A percentile compares a stretch with the other conserved stretches of the same genome.
These are phyloP conservation scores for Petrosia ficiformis DNA, from an alignment of 37 sponge, comb jelly and placozoan species.

Conservation along the genomic window DNA sequence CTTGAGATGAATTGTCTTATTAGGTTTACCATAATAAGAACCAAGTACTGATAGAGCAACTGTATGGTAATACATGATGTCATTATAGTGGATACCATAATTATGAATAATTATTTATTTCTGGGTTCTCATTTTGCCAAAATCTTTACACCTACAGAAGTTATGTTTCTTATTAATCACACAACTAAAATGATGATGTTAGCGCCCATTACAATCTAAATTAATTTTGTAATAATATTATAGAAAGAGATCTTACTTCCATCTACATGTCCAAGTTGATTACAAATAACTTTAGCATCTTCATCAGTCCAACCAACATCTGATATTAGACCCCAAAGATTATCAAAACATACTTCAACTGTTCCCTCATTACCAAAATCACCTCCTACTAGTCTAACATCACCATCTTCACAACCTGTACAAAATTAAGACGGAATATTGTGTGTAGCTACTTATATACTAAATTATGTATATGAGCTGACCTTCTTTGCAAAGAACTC, in stretches of 20 bases:
- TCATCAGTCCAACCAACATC: slow-evolving; percentile 40
- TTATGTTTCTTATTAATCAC: too few species aligned
- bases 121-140: too few species aligned
- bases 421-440: too few species aligned
- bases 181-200: too few species aligned
- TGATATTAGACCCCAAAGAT: slow-evolving; percentile 30
- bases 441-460: background rate
- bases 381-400: slow-evolving; percentile 28
- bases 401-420: slow-evolving; percentile 10
- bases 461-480: background rate
- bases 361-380: slow-evolving; percentile 4
- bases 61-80: too few species aligned
- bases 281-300: slow-evolving; percentile 45
- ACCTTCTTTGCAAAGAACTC: slow-evolving; percentile 2
- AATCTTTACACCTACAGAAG: too few species aligned
- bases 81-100: too few species aligned
- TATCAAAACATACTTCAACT: slow-evolving; percentile 45
- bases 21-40: background rate
- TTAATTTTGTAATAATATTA: too few species aligned
- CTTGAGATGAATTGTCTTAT: background rate
- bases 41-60: background rate
- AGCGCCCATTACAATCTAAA: too few species aligned
- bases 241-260: too few species aligned
- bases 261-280: slow-evolving; percentile 36
- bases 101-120: too few species aligned